Evolutionary conservation across 2,797 vertebrate genomes (phyloP).

Genomic region (Momotus momota): DNA sequence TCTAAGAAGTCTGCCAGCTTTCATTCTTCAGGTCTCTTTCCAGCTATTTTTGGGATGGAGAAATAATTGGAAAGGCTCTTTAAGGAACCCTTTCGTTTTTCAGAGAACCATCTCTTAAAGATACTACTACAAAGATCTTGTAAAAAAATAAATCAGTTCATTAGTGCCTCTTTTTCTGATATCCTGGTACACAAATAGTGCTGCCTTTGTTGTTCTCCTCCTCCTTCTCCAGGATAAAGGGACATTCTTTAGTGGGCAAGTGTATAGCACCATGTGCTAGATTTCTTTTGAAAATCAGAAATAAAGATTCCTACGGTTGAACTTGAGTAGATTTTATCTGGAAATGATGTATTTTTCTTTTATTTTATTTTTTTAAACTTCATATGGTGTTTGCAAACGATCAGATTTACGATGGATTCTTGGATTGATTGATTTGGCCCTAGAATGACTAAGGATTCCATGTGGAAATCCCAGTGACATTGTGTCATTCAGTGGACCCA

Average conservation of each 20-base stretch:
- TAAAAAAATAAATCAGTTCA: background rate
- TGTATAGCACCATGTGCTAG: accelerated
- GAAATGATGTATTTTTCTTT: background rate
- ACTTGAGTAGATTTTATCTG: background rate
- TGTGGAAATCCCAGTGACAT: background rate
- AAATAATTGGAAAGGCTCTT: conserved; percentile 6
- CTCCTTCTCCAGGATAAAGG: background rate
- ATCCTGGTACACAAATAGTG: background rate
- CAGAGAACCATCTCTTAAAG: background rate
- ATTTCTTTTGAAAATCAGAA: background rate
- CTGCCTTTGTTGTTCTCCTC: background rate
- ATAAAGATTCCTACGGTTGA: background rate
- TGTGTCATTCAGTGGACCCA: background rate
- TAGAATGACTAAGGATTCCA: background rate
- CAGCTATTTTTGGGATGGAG: background rate
- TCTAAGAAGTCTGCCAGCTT: conserved; percentile 1
- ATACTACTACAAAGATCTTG: background rate
- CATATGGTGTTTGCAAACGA: background rate
- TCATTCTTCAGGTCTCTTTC: background rate
- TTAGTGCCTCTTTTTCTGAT: background rate
- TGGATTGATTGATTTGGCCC: background rate
- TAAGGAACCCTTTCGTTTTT: conserved; percentile 13
- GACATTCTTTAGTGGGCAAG: background rate
- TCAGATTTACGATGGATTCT: background rate
- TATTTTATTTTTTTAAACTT: background rate